phyloP scores from a whole-genome alignment of 2,888 invertebrate genomes.

The Bombyx huttoni region DNA sequence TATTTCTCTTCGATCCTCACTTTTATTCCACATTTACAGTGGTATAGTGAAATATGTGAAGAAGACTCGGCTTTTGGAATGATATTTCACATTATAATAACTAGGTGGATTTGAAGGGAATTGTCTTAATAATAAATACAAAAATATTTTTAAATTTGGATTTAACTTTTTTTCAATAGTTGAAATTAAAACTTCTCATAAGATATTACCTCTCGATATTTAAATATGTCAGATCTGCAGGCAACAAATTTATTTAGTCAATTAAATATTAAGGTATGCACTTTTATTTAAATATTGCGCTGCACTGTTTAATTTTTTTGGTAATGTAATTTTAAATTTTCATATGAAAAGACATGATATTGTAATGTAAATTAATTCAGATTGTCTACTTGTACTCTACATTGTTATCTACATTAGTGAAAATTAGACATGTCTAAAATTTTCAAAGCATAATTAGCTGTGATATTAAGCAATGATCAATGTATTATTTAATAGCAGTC shows the following conservation, averaged over 20 bases:
- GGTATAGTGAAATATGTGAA: conserved; percentile 70
- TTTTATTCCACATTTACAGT: conserved; percentile 57
- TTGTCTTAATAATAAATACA: conserved; percentile 47
- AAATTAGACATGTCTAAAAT: conserved; percentile 72
- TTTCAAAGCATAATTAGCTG: conserved; percentile 74
- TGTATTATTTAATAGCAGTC: conserved; percentile 70
- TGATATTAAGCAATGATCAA: conserved; percentile 70
- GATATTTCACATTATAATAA: conserved; percentile 67
- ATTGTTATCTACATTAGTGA: conserved; percentile 72
- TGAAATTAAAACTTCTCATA: conserved; percentile 71
- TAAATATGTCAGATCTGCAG: conserved; percentile 72
- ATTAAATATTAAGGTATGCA: conserved; percentile 74
- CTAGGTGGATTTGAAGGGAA: conserved; percentile 71
- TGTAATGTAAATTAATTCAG: conserved; percentile 73
- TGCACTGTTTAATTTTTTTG: conserved; percentile 71
- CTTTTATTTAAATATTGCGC: conserved; percentile 72
- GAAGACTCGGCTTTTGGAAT: conserved; percentile 68
- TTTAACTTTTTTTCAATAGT: conserved; percentile 72
- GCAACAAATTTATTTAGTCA: conserved; percentile 75
- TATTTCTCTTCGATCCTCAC: conserved; percentile 64
- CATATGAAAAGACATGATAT: conserved; percentile 73
- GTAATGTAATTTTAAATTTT: conserved; percentile 69
- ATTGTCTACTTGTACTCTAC: conserved; percentile 72
- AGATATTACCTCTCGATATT: conserved; percentile 73
- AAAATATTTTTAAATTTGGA: conserved; percentile 68